Evolutionary conservation across 1,140 invertebrate genomes (phyloP), one percentile per base, ranked within the genome.

Genomic region (Zaprionus vittiger): DNA sequence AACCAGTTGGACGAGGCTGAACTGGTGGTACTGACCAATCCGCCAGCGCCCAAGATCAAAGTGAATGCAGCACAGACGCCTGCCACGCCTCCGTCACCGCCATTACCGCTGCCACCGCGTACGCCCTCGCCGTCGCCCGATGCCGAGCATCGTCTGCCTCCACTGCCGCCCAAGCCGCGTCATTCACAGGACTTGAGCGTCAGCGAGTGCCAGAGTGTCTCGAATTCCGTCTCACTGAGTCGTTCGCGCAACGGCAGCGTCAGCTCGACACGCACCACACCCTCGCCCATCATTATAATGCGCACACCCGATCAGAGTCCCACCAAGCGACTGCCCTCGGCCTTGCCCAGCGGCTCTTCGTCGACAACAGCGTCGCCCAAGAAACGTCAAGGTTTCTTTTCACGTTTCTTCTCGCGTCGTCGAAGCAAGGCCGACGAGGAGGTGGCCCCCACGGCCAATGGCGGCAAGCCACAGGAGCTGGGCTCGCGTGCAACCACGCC

Each of bases 321-420:
- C 81, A 89, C 91, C 79, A 91, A 94, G 86, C 85, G 91, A 72
- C 77, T 94, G 79, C 92, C 93, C 47, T 90, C 93, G 24, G 31
- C 44, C 14, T 41, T 80, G 20, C 57, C 83, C 2, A 76, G 41
- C 5, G 65, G 31, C 38, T 5, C 5, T 2, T 7, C 22, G 2
- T 72, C 73, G 11, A 66, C 81, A 4, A 78, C 54, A 17, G 80
- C 67, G 76, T 95, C 47, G 17, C 93, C 94, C 1, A 95, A 95
- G 74, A 93, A 94, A 57, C 95, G 95, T 61, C 94, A 94, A 20
- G 94, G 94, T 17, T 92, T 96, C 22, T 95, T 96, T 73, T 95
- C 95, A 2, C 95, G 96, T 74, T 81, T 96, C 3, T 96, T 96
- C 60, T 94, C 94, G 76, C 90, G 90, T 22, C 79, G 64, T 91